These are phyloP conservation scores for Nettapus auritus DNA, from an alignment of 2,113 vertebrate genomes.

Conservation along the genomic window DNA sequence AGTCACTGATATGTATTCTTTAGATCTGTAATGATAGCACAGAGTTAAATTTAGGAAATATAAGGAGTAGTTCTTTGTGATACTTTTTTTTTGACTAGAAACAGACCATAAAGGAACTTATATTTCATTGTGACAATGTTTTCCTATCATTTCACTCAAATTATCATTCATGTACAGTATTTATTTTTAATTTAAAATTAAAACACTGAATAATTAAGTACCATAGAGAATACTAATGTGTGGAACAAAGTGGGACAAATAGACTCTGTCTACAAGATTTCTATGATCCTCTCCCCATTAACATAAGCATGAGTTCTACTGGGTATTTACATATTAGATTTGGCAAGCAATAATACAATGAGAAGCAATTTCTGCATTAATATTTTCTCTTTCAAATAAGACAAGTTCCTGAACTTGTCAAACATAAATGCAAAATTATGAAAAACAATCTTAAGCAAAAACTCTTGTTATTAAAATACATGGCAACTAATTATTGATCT, in stretches of 20 bases:
- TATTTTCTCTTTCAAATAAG: conserved; percentile 71
- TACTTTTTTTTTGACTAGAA: conserved; percentile 1
- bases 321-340: conserved; percentile 68
- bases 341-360: conserved; percentile 43
- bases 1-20: neutral
- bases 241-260: conserved; percentile 63
- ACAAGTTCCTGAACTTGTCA: conserved; percentile 77
- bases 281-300: conserved; percentile 50
- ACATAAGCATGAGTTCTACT: conserved; percentile 59
- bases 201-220: conserved; percentile 59
- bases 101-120: neutral
- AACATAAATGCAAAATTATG: conserved; percentile 79
- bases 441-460: conserved; percentile 76
- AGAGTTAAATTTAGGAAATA: neutral
- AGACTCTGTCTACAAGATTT: conserved; percentile 56
- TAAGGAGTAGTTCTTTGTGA: neutral
- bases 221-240: conserved; percentile 55
- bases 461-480: conserved; percentile 79
- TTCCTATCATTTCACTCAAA: conserved; percentile 25
- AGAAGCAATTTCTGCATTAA: conserved; percentile 64
- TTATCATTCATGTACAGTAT: conserved; percentile 60
- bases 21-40: neutral
- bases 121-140: conserved; percentile 39
- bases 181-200: conserved; percentile 70
- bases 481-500: conserved; percentile 82